Base-by-base conservation (phyloP, 1,140 invertebrate species). In the Phortica variegata region DNA sequence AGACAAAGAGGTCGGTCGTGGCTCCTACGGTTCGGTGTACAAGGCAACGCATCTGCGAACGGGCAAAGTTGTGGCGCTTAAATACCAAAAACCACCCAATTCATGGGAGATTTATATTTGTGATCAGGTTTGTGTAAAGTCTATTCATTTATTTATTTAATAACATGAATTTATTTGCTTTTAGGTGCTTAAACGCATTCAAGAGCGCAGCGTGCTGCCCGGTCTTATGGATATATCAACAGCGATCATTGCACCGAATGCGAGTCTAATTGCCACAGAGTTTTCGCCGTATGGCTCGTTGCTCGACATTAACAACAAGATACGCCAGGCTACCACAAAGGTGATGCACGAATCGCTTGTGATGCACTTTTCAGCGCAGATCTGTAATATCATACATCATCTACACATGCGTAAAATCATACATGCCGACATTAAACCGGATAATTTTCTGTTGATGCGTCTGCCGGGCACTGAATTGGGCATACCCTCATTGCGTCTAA, bases 401-500 rank as follows among this genome's bases (percentile, higher is more conserved):
- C 78, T 98, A 48, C 94, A 97, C 60, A 85, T 88, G 61, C 89
- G 89, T 60, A 84, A 88, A 77, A 95, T 98, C 45, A 90, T 98
- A 46, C 96, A 98, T 77, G 94, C 89, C 3, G 95, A 98, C 75
- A 93, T 98, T 20, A 98, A 98, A 76, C 95, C 95, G 1, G 95
- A 98, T 68, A 98, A 98, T 77, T 95, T 98, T 77, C 79, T 98
- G 57, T 78, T 97, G 34, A 85, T 87, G 79, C 66, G 71, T 18
- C 66, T 74, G 16, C 71, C 71, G 13, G 71, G 52, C 23, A 60
- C 68, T 29, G 71, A 74, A 43, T 54, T 47, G 17, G 38, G 50
- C 23, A 33, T 60, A 46, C 85, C 85, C 31, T 86, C 83, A 15
- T 78, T 93, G 50, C 85, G 90, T 53, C 76, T 95, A 13, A 93